These are phyloP conservation scores for Sinodicranocentrus sp. DNA, from an alignment of 2,888 invertebrate species.

Conservation along the genomic window DNA sequence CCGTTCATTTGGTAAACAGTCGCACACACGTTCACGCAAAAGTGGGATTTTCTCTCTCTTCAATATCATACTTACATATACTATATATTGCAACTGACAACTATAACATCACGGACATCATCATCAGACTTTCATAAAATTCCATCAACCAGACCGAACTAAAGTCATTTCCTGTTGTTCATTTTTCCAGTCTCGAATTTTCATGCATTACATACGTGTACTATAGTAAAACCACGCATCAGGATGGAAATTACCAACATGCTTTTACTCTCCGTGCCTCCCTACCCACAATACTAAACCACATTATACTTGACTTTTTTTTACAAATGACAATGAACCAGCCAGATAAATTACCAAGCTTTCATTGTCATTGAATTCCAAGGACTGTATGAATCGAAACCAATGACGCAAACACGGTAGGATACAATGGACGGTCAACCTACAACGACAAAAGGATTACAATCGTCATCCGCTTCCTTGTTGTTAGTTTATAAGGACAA, in stretches of 20 bases:
- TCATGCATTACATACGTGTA: neutral
- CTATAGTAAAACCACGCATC: neutral
- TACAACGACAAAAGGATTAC: constrained; percentile 5
- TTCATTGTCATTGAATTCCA: constrained; percentile 54
- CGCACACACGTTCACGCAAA: neutral
- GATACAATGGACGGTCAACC: neutral
- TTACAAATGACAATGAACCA: constrained; percentile 13
- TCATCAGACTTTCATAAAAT: neutral
- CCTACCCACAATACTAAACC: neutral
- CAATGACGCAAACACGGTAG: constrained; percentile 32
- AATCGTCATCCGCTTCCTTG: constrained; percentile 11
- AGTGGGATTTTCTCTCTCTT: no score
- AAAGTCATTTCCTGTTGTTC: constrained; percentile 56
- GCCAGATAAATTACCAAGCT: constrained; percentile 10
- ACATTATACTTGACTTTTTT: neutral
- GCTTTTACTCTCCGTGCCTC: neutral
- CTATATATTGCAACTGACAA: no score
- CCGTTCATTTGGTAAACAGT: constrained; percentile 13
- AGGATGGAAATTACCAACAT: neutral
- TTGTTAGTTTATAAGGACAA: neutral
- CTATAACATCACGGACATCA: neutral
- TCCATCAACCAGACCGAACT: constrained; percentile 20
- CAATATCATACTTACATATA: neutral
- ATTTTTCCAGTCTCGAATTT: constrained; percentile 7
- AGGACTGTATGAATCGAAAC: constrained; percentile 28